Base-by-base conservation (phyloP, 2,113 vertebrate genomes). In the Suricata suricatta region DNA sequence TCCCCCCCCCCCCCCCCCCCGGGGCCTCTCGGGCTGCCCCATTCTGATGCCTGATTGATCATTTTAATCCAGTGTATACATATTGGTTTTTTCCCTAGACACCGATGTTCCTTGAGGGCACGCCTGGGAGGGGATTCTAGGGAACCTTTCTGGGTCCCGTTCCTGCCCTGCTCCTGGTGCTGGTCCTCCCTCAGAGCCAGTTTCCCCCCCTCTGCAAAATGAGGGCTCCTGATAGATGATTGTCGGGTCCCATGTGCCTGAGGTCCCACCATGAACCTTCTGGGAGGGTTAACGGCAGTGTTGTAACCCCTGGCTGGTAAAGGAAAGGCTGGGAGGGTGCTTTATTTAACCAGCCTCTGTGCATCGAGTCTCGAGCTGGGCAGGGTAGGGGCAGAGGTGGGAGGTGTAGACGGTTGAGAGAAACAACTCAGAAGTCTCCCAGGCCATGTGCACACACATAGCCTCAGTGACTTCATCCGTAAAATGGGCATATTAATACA, bases 191-290 rank as follows among this genome's bases (percentile, higher is more conserved):
- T 27, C n/a, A 19, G 87, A 63, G 82, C 66, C 82, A 94, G 81
- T 92, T 64, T 97, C 74, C 74, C 90, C 64, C 19, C 44, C 54
- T 92, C 54, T 92, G 74, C 77, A 95, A 63, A 86, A 44, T 25
- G 47, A 66, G 69, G n/a, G 35, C 19, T 4, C 2, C 0, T 54
- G 52, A 33, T 1, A 29, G 83, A 23, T 29, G 31, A 41, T 16
- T 29, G 10, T 44, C 38, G 64, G 19, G 63, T 27, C 41, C 21
- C 5, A 52, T 2, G 31, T 35, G n/a, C 3, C 71, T 23, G 63
- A 44, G 33, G 38, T 29, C n/a, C 66, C 1, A 2, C 27, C 27
- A 2, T 19, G 2, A 44, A 8, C 47, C 57, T 57, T 71, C 38
- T 11, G 17, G 52, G 54, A 86, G 25, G 47, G 38, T n/a, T 23